Percentiles rank a stretch among this genome's conserved stretches.
Conservation (phyloP, 1,140 invertebrate species). For the Drosophila tani region DNA sequence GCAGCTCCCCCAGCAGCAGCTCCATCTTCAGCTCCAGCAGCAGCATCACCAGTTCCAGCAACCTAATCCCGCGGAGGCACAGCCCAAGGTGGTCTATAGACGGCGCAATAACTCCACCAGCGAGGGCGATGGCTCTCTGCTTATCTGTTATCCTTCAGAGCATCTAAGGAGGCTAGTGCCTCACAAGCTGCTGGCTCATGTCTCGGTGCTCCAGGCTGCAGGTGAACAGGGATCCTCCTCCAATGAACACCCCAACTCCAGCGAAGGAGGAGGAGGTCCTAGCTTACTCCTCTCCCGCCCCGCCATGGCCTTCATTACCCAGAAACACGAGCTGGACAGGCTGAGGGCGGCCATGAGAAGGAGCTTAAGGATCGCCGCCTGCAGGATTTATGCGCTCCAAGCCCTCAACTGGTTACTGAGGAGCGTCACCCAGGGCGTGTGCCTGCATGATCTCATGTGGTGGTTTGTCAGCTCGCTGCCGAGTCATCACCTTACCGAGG, state of each 20-base stretch:
- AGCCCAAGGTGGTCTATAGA: slow-evolving; percentile 79
- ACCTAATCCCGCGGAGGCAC: slow-evolving; percentile 25
- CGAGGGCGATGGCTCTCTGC: slow-evolving; percentile 88
- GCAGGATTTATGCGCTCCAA: slow-evolving; percentile 92
- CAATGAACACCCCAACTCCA: background rate
- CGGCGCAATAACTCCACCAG: slow-evolving; percentile 79
- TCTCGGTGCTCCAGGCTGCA: slow-evolving; percentile 47
- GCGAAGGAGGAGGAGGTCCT: background rate
- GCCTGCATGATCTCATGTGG: slow-evolving; percentile 97
- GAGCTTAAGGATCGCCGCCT: slow-evolving; percentile 92
- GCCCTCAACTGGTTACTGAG: slow-evolving; percentile 97
- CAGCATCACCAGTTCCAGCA: slow-evolving; percentile 10
- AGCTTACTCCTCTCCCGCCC: slow-evolving; percentile 87
- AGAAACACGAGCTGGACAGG: slow-evolving; percentile 93
- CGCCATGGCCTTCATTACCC: slow-evolving; percentile 93
- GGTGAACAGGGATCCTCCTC: background rate
- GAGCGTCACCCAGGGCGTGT: slow-evolving; percentile 95
- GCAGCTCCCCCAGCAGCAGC: slow-evolving; percentile 26
- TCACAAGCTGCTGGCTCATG: slow-evolving; percentile 67
- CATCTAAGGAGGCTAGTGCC: slow-evolving; percentile 90
- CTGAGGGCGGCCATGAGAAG: slow-evolving; percentile 93
- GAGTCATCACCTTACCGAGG: background rate
- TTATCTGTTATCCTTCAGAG: slow-evolving; percentile 93
- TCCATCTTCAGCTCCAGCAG: slow-evolving; percentile 23
- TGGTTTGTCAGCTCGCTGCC: slow-evolving; percentile 94